phyloP scores from a whole-genome alignment of 2,888 invertebrate genomes.

The Pseudococcus longispinus region DNA sequence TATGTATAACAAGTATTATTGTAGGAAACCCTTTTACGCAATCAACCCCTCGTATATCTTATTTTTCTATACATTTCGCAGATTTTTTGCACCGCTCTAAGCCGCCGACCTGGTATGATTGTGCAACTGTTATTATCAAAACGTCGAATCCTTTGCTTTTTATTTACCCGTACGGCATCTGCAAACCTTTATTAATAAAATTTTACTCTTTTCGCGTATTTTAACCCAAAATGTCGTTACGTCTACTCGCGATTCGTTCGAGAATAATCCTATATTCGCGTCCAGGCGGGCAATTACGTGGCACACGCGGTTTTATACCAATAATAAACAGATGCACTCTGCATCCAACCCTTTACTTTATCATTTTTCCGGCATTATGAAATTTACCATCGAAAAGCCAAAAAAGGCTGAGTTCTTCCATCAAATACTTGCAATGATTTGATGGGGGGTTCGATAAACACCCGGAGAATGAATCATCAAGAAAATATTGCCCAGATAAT shows the following conservation, averaged over 20 bases:
- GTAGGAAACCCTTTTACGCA: conserved; percentile 50
- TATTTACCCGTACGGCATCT: conserved; percentile 43
- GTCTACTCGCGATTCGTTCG: not conserved
- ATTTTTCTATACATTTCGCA: not conserved
- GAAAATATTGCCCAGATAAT: too few species aligned
- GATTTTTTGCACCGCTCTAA: conserved; percentile 29
- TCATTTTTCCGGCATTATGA: not conserved
- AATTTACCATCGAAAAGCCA: not conserved
- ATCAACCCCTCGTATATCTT: conserved; percentile 33
- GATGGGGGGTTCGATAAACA: too few species aligned
- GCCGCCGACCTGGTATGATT: too few species aligned
- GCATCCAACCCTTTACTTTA: not conserved
- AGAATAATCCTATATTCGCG: not conserved
- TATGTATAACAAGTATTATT: conserved; percentile 25
- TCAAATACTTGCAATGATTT: not conserved
- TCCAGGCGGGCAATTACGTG: not conserved
- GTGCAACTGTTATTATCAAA: conserved; percentile 48
- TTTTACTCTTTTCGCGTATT: not conserved
- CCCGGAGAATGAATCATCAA: too few species aligned
- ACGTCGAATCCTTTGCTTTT: conserved; percentile 13
- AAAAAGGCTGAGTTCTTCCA: not conserved
- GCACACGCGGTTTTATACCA: conserved; percentile 10
- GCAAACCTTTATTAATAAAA: conserved; percentile 45
- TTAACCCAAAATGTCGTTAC: conserved; percentile 34
- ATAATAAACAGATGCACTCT: not conserved